Conservation (phyloP, 2,888 invertebrate genomes). For the Macrosiphum euphorbiae region DNA sequence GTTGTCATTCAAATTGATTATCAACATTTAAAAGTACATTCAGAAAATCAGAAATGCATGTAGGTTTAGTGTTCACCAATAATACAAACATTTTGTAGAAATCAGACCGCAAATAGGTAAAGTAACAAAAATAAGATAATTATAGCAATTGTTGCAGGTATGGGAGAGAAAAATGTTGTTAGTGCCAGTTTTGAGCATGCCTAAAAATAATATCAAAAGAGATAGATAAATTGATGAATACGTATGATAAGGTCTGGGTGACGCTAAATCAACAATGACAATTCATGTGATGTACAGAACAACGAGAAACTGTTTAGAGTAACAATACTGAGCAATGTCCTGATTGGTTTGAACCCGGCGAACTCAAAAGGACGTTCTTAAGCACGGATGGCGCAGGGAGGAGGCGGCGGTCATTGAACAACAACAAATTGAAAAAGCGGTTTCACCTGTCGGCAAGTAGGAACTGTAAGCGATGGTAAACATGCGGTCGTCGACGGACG, state of each 20-base stretch:
- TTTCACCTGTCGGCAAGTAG: background rate
- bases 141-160: background rate
- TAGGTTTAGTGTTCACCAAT: background rate
- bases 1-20: background rate
- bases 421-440: background rate
- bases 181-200: background rate
- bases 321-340: background rate
- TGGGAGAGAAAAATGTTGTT: background rate
- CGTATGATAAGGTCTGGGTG: background rate
- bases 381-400: background rate
- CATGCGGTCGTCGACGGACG: background rate
- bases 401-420: background rate
- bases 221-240: background rate
- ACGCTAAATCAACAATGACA: background rate
- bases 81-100: background rate
- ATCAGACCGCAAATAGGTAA: background rate
- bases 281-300: background rate
- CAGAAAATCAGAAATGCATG: background rate
- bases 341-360: background rate
- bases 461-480: background rate
- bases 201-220: background rate
- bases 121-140: background rate
- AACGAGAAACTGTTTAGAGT: background rate
- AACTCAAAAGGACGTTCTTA: background rate
- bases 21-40: background rate